Evolutionary conservation across 2,113 vertebrate genomes (phyloP), one percentile per base, ranked within the genome.

Genomic region (Ageneiosus marmoratus): DNA sequence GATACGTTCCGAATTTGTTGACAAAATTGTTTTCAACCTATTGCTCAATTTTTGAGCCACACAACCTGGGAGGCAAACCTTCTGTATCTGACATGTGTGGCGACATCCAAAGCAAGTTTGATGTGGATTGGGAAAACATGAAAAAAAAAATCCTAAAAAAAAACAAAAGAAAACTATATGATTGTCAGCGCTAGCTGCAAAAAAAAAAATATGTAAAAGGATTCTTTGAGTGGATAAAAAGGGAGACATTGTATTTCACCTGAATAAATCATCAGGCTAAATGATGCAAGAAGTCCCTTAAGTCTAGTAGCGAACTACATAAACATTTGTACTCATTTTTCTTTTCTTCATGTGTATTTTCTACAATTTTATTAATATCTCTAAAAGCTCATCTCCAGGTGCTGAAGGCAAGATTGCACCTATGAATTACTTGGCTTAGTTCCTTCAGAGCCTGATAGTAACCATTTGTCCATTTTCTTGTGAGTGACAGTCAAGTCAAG

Each of bases 351-450:
- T 67, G 10, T 65, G 32, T 70, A n/a, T 41, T 46, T 18, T 55
- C 27, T 11, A 51, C 50, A 13, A 41, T 32, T 77, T 11, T 56
- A 56, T 60, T n/a, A 60, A n/a, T 41, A 77, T 11, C 16, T 34
- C 29, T 37, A 37, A 15, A 72, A 72, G 13, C 44, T 77, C 34
- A 27, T 69, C 34, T 56, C 51, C 80, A 80, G 83, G 20, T 85
- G 58, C 79, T 69, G 29, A 65, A 79, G 41, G 37, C 77, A 69
- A 34, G 70, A 76, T 34, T 69, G 22, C 58, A 63, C 53, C 63
- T 62, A 51, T 85, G 77, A 86, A 76, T 85, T 81, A 81, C 78
- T 41, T 69, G 83, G 53, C 72, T 89, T 81, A 87, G 67, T 74
- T 53, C 22, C 58, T 79, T 53, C 10, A 82, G 48, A 62, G 62